These are phyloP conservation scores for Solenodon paradoxus DNA, from an alignment of 2,113 vertebrate genomes.

Conservation along the genomic window DNA sequence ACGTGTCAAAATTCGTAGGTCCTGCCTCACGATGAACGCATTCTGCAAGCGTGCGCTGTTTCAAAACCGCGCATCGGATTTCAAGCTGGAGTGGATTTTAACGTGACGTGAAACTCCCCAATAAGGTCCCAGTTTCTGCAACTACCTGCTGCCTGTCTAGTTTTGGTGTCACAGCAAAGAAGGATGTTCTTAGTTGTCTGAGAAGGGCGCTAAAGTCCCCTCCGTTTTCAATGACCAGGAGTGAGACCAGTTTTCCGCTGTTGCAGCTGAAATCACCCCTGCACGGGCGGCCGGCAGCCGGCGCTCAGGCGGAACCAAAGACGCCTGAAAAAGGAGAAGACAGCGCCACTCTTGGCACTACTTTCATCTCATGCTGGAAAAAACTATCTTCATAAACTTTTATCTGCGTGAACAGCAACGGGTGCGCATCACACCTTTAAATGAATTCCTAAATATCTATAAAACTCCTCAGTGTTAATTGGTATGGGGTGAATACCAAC, in stretches of 20 bases:
- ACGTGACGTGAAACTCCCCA: accelerated
- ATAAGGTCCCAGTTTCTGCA: accelerated
- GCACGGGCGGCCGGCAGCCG: too few species aligned
- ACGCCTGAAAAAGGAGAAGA: not conserved
- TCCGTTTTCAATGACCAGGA: not conserved
- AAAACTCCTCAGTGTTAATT: not conserved
- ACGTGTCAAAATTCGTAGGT: not conserved
- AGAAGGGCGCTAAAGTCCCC: not conserved
- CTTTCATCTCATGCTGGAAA: not conserved
- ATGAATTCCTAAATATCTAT: not conserved
- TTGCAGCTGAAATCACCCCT: too few species aligned
- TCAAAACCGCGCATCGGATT: accelerated
- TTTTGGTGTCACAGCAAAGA: slow-evolving; percentile 12
- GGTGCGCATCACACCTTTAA: not conserved
- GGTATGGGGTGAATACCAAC: not conserved
- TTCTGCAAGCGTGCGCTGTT: too few species aligned
- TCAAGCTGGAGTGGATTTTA: not conserved
- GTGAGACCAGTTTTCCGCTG: not conserved
- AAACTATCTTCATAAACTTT: not conserved
- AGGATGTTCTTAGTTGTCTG: not conserved
- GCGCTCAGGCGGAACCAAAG: not conserved
- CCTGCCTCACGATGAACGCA: not conserved
- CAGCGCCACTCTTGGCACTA: accelerated
- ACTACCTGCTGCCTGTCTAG: not conserved
- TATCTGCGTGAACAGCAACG: not conserved